Evolutionary conservation across 1,140 invertebrate species (phyloP).

Genomic region (Druon quercuslanigerum): DNA sequence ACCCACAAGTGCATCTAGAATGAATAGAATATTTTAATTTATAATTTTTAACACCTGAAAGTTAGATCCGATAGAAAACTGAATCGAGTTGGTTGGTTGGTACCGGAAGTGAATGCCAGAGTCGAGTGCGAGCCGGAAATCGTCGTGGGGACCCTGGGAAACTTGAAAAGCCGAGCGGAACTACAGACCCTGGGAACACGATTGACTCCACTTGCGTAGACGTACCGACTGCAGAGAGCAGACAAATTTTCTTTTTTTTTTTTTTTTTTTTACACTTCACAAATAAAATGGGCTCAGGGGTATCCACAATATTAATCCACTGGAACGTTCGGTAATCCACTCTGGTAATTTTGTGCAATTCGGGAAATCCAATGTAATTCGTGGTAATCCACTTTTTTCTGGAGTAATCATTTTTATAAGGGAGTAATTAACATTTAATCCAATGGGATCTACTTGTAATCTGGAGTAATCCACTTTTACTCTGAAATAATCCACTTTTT

Average conservation of each 20-base stretch:
- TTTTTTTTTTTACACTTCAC: slow-evolving; percentile 7
- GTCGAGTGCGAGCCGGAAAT: slow-evolving; percentile 21
- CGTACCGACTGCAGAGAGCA: not conserved
- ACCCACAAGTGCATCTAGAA: no score
- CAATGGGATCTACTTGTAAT: no score
- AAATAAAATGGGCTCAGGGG: not conserved
- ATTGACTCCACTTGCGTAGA: not conserved
- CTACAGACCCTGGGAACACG: slow-evolving; percentile 22
- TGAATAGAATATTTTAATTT: no score
- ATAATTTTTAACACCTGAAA: not conserved
- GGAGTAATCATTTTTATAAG: no score
- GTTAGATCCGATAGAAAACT: not conserved
- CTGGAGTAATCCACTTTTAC: no score
- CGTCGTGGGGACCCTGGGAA: slow-evolving; percentile 19
- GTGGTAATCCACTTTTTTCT: no score
- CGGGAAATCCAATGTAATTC: no score
- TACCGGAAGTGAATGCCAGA: slow-evolving; percentile 21
- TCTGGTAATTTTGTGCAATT: no score
- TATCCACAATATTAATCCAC: no score
- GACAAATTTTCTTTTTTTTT: not conserved
- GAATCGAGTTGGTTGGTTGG: not conserved
- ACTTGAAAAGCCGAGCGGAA: slow-evolving; percentile 15
- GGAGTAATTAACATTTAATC: no score
- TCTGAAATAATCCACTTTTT: no score
- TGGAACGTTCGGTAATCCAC: no score